A percentile compares a stretch with the other conserved stretches of the same genome.
Conservation (phyloP, 2,797 vertebrate genomes). For the Macroramphosus scolopax region DNA sequence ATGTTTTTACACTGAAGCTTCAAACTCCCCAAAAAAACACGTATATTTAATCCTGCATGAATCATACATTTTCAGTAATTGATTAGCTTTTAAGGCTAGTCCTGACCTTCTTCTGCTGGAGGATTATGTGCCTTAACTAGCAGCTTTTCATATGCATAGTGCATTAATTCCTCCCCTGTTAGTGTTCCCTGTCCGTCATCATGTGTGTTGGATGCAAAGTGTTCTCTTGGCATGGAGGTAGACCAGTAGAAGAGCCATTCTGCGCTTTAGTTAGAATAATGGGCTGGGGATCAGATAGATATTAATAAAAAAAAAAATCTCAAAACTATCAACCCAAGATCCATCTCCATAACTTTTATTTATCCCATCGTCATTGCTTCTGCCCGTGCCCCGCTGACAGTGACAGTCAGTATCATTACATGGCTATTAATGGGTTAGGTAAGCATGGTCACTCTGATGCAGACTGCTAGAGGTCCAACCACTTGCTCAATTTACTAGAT, state of each 20-base stretch:
- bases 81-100: conserved; percentile 26
- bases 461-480: conserved; percentile 65
- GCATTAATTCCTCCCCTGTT: conserved; percentile 51
- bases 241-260: conserved; percentile 60
- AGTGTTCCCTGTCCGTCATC: conserved; percentile 37
- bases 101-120: conserved; percentile 51
- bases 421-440: conserved; percentile 48
- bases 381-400: conserved; percentile 48
- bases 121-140: conserved; percentile 37
- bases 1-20: conserved; percentile 28
- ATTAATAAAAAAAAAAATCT: conserved; percentile 21
- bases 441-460: conserved; percentile 66
- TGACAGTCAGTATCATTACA: conserved; percentile 53
- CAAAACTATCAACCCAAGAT: conserved; percentile 32
- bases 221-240: conserved; percentile 66
- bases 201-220: conserved; percentile 53
- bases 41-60: conserved; percentile 27
- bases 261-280: conserved; percentile 48
- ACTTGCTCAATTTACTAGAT: conserved; percentile 23
- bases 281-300: conserved; percentile 49
- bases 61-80: conserved; percentile 40
- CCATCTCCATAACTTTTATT: conserved; percentile 58
- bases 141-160: conserved; percentile 52
- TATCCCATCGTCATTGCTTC: conserved; percentile 69
- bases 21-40: conserved; percentile 17